Evolutionary conservation across 2,888 invertebrate species (phyloP).

Genomic region (Ecliptopera silaceata): DNA sequence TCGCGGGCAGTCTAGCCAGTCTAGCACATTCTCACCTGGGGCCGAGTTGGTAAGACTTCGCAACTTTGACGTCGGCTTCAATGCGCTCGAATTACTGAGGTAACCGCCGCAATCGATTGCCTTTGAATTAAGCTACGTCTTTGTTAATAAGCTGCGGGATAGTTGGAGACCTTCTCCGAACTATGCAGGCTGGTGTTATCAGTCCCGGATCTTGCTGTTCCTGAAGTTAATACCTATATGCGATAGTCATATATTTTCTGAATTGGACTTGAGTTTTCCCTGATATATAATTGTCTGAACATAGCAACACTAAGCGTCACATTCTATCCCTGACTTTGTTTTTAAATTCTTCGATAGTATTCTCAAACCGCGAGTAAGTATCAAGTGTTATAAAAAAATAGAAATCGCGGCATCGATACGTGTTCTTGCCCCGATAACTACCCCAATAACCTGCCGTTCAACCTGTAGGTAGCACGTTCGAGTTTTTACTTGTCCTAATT

Average conservation of each 20-base stretch:
- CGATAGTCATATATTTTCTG: too few species aligned
- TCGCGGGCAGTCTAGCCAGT: conserved; percentile 78
- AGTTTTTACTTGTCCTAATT: conserved; percentile 65
- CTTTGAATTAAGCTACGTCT: conserved; percentile 45
- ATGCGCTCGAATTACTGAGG: conserved; percentile 64
- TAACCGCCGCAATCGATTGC: conserved; percentile 64
- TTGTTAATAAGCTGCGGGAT: conserved; percentile 35
- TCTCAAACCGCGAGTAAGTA: too few species aligned
- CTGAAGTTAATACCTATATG: too few species aligned
- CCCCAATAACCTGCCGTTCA: conserved; percentile 40
- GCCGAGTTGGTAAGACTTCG: conserved; percentile 78
- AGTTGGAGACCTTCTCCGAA: conserved; percentile 11
- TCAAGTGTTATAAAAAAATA: neutral
- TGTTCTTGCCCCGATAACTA: conserved; percentile 29
- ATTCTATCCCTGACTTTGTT: too few species aligned
- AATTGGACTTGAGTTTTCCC: too few species aligned
- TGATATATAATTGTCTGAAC: too few species aligned
- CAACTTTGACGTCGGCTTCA: conserved; percentile 72
- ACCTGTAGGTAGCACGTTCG: conserved; percentile 42
- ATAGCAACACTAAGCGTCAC: too few species aligned
- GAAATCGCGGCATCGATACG: conserved; percentile 18
- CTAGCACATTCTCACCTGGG: conserved; percentile 82
- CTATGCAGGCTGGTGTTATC: conserved; percentile 1
- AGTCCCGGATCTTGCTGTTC: neutral
- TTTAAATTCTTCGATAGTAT: too few species aligned